Percentiles rank a stretch among this genome's conserved stretches.
Evolutionary conservation across 2,888 invertebrate genomes (phyloP).

Genomic region (Heliconius aoede): DNA sequence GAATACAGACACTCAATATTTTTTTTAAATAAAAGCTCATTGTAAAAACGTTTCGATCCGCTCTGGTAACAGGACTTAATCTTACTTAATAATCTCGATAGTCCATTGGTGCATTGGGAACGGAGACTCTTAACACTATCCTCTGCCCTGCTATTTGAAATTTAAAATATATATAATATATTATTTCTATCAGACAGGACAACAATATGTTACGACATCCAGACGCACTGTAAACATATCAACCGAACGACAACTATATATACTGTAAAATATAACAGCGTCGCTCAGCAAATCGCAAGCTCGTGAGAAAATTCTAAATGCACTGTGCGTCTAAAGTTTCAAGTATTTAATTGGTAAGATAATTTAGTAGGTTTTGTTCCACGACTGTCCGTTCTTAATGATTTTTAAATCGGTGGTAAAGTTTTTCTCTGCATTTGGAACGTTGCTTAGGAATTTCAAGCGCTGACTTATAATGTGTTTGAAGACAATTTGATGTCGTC

Average conservation of each 20-base stretch:
- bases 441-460: conserved; percentile 30
- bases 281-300: conserved; percentile 34
- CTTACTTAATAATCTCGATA: background rate
- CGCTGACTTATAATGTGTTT: conserved; percentile 25
- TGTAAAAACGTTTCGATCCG: too few species aligned
- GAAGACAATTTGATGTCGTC: background rate
- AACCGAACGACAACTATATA: background rate
- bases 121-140: background rate
- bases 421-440: conserved; percentile 36
- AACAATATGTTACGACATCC: conserved; percentile 6
- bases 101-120: background rate
- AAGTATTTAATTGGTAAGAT: conserved; percentile 56
- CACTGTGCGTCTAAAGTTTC: conserved; percentile 36
- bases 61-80: too few species aligned
- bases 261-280: conserved; percentile 39
- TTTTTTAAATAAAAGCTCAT: background rate
- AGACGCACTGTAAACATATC: conserved; percentile 7
- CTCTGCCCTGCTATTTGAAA: too few species aligned
- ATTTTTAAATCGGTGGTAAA: conserved; percentile 55
- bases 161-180: background rate
- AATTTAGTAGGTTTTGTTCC: conserved; percentile 52
- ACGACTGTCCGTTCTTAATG: conserved; percentile 66
- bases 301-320: conserved; percentile 43
- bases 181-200: background rate
- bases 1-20: too few species aligned